Evolutionary conservation across 2,888 invertebrate species (phyloP).

Genomic region (Muschampia staudingeri): DNA sequence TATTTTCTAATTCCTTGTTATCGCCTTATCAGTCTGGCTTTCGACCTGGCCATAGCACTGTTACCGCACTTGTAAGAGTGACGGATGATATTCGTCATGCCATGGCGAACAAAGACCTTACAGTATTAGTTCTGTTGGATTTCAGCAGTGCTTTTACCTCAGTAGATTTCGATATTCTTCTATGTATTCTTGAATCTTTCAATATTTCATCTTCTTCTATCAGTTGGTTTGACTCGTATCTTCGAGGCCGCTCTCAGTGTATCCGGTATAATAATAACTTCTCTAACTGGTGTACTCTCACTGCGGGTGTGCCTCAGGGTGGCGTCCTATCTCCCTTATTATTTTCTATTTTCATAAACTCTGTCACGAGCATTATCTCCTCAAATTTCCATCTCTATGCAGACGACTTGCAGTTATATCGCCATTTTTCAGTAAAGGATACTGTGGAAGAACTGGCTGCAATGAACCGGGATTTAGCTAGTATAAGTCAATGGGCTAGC

Average conservation of each 20-base stretch:
- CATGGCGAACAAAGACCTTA: too few species aligned
- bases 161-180: too few species aligned
- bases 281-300: background rate
- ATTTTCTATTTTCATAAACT: constrained; percentile 2
- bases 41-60: too few species aligned
- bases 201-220: constrained; percentile 1
- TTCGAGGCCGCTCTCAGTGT: constrained; percentile 18
- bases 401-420: constrained; percentile 16
- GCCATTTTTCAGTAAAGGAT: background rate
- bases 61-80: too few species aligned
- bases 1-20: too few species aligned
- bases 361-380: background rate
- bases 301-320: constrained; percentile 25
- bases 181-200: background rate
- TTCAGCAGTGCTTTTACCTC: too few species aligned
- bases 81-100: too few species aligned
- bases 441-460: background rate
- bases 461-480: background rate
- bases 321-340: constrained; percentile 13
- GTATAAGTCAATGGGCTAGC: background rate
- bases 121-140: too few species aligned
- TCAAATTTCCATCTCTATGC: constrained; percentile 26
- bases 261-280: background rate
- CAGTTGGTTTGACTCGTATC: constrained; percentile 5
- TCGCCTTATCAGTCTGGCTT: too few species aligned